Evolutionary conservation across 1,140 invertebrate species (phyloP).

Genomic region (Zaprionus africanus): DNA sequence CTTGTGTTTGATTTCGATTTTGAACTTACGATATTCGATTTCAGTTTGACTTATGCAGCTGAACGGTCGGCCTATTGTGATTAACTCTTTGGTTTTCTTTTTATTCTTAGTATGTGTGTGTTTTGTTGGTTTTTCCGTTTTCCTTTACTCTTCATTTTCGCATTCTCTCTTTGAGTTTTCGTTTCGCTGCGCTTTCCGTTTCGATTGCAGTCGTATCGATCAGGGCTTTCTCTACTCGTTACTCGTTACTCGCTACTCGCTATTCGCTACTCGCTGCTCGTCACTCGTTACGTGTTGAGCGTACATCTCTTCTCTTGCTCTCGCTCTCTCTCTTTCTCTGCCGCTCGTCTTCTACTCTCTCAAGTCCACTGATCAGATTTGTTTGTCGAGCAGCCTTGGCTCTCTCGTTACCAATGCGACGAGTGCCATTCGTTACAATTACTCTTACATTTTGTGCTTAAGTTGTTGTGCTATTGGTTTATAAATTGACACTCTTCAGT

Average conservation of each 20-base stretch:
- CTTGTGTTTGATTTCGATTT: slow-evolving; percentile 32
- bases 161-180: slow-evolving; percentile 6
- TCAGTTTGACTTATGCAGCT: slow-evolving; percentile 37
- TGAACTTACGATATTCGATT: slow-evolving; percentile 25
- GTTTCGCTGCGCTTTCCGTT: slow-evolving; percentile 8
- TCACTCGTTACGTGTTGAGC: background rate
- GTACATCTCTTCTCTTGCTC: background rate
- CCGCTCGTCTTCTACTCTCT: background rate
- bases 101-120: slow-evolving; percentile 21
- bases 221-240: slow-evolving; percentile 18
- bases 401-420: background rate
- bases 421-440: slow-evolving; percentile 25
- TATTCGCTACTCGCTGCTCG: slow-evolving; percentile 8
- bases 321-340: background rate
- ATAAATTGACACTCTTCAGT: slow-evolving; percentile 32
- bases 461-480: slow-evolving; percentile 50
- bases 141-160: background rate
- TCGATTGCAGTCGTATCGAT: background rate
- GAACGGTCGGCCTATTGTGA: slow-evolving; percentile 25
- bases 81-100: slow-evolving; percentile 17
- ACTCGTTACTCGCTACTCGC: slow-evolving; percentile 6
- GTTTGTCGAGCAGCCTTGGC: slow-evolving; percentile 4
- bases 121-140: slow-evolving; percentile 9
- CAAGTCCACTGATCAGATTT: background rate
- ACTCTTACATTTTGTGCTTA: slow-evolving; percentile 38